These are phyloP conservation scores for Epizoanthus stellaris DNA, from an alignment of 92 coral and sea anemone genomes.

Conservation along the genomic window DNA sequence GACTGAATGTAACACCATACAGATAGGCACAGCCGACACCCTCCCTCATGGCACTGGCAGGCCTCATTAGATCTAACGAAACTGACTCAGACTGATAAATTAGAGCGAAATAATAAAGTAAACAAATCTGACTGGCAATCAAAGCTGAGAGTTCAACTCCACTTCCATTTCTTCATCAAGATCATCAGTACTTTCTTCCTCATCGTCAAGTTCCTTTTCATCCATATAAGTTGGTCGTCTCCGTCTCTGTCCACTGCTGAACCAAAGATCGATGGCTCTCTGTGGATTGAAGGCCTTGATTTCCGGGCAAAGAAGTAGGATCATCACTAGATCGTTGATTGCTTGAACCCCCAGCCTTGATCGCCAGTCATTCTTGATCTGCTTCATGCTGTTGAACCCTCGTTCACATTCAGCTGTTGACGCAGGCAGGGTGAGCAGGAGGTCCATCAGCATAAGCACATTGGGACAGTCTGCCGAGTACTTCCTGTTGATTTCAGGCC, in stretches of 20 bases:
- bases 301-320: slow-evolving; percentile 35
- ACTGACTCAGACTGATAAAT: no score
- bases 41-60: no score
- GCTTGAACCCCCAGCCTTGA: slow-evolving; percentile 29
- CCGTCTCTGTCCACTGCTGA: slow-evolving; percentile 13
- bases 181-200: no score
- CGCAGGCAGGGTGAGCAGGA: slow-evolving; percentile 45
- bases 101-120: no score
- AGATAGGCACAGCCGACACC: no score
- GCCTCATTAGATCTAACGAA: no score
- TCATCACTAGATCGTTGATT: slow-evolving; percentile 37
- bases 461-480: slow-evolving; percentile 16
- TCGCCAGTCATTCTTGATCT: slow-evolving; percentile 42
- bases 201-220: not conserved
- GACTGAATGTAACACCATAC: no score
- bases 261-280: slow-evolving; percentile 38
- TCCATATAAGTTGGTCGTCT: slow-evolving; percentile 28
- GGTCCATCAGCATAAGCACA: slow-evolving; percentile 44
- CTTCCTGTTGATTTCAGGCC: slow-evolving; percentile 36
- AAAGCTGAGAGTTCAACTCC: no score
- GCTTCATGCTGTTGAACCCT: slow-evolving; percentile 51
- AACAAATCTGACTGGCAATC: no score
- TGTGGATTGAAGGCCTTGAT: slow-evolving; percentile 36
- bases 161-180: no score
- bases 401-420: slow-evolving; percentile 39